Base-by-base conservation (phyloP, 2,113 vertebrate genomes). In the Dipodomys spectabilis region DNA sequence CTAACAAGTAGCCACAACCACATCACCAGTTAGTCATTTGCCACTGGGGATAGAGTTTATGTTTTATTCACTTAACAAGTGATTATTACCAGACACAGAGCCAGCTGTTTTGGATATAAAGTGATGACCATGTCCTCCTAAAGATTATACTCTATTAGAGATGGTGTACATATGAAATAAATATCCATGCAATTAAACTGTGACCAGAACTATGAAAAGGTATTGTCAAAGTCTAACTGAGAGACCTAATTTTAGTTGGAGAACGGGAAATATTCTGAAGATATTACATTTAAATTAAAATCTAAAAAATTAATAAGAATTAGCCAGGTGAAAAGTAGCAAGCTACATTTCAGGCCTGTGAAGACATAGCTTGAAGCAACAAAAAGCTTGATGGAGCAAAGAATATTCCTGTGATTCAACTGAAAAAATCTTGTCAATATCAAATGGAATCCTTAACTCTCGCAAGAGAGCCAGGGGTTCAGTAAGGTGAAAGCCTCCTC, bases 201-300 rank as follows among this genome's bases (percentile, higher is more conserved):
- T 82, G 80, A 83, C 3, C 65, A 67, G 32, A 39, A 12, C 44
- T 90, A 12, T 80, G 19, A 71, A 53, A 84, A 44, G 10, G 25
- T 60, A 5, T 74, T 82, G 0, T 75, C 44, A 91, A 27, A 74
- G 16, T 81, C 44, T 88, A 79, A 92, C 13, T 85, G 30, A 87
- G 87, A 90, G 13, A 80, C 19, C 22, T 88, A 23, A 90, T 90
- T 94, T 81, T 87, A 62, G 74, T 6, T 83, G 44, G 64, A 18
- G 1, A 64, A 72, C 4, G 86, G 28, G 5, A 84, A 80, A 93
- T 57, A 22, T 25, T 74, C 16, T 88, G 15, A 86, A 25, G n/a
- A 67, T 71, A 20, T 81, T 18, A 65, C 27, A 90, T 68, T 88
- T 77, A 83, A 95, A 79, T 83, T 80, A 94, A 94, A 94, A 90